Evolutionary conservation across 2,113 vertebrate genomes (phyloP).

Genomic region (Pipra filicauda): DNA sequence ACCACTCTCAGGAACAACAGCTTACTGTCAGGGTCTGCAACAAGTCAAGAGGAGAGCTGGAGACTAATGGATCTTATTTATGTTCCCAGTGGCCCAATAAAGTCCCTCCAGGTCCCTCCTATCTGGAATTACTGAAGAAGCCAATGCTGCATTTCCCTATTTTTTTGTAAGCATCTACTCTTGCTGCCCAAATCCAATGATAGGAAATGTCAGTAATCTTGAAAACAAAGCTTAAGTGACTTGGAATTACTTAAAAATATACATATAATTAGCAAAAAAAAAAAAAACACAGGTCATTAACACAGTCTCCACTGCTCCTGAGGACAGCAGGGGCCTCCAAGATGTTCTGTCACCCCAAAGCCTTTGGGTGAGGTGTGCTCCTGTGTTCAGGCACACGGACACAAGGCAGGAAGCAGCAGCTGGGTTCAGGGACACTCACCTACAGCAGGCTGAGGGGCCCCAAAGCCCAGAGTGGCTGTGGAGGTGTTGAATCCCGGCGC

Average conservation of each 20-base stretch:
- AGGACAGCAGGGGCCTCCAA: background rate
- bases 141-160: rapidly evolving
- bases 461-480: conserved; percentile 82
- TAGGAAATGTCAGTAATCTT: background rate
- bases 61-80: background rate
- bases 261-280: background rate
- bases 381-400: rapidly evolving
- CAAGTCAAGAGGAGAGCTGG: background rate
- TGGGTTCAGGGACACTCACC: conserved; percentile 70
- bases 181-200: background rate
- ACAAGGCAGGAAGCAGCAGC: background rate
- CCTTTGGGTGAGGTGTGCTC: background rate
- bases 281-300: background rate
- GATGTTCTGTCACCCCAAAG: rapidly evolving
- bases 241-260: background rate
- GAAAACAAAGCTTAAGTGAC: background rate
- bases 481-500: conserved; percentile 82
- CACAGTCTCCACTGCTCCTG: rapidly evolving
- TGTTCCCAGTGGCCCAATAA: background rate
- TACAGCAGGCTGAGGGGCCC: conserved; percentile 86
- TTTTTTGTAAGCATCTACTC: background rate
- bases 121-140: background rate
- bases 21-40: background rate
- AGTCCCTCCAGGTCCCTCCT: background rate
- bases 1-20: background rate